phyloP scores from a whole-genome alignment of 2,888 invertebrate species.

The Willowsia nigromaculata region DNA sequence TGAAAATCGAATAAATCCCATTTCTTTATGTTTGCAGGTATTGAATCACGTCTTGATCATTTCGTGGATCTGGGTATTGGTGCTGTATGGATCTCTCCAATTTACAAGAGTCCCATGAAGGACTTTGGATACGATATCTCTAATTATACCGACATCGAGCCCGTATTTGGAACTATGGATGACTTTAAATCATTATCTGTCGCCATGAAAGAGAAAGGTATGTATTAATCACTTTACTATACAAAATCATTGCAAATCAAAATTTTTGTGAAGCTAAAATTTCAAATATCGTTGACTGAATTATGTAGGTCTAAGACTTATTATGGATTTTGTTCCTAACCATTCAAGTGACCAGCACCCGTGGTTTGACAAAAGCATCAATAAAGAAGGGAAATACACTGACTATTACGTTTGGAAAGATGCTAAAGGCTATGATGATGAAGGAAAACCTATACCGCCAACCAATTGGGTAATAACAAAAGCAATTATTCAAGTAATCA shows the following conservation, averaged over 20 bases:
- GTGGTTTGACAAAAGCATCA: constrained; percentile 87
- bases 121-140: constrained; percentile 94
- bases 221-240: background rate
- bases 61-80: constrained; percentile 86
- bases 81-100: constrained; percentile 86
- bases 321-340: constrained; percentile 89
- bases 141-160: constrained; percentile 87
- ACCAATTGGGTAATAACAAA: constrained; percentile 79
- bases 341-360: constrained; percentile 85
- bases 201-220: constrained; percentile 82
- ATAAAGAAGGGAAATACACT: constrained; percentile 84
- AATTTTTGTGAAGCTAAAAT: no score
- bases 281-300: no score
- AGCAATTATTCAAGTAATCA: no score
- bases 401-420: constrained; percentile 91
- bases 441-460: constrained; percentile 76
- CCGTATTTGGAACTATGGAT: constrained; percentile 86
- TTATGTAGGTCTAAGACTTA: constrained; percentile 84
- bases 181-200: constrained; percentile 84
- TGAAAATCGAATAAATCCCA: background rate
- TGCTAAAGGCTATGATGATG: constrained; percentile 79
- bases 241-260: constrained; percentile 79
- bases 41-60: constrained; percentile 81
- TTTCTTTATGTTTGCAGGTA: constrained; percentile 80
- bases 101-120: constrained; percentile 86